Percentiles rank a stretch among this genome's conserved stretches.
Conservation (phyloP, 2,797 vertebrate genomes). For the Anguilla megastoma region DNA sequence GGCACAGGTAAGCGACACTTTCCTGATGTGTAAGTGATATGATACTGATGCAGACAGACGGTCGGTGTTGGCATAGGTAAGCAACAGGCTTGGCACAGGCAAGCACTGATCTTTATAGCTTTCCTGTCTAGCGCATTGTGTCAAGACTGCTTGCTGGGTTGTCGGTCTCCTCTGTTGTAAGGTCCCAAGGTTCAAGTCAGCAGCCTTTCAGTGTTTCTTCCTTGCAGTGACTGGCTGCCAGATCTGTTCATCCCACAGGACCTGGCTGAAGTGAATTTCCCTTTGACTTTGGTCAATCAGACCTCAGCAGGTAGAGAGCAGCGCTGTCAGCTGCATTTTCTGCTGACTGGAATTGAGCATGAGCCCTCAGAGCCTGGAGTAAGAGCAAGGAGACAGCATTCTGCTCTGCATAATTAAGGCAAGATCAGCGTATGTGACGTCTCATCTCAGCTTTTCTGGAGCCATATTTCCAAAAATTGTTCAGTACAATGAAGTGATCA, state of each 20-base stretch:
- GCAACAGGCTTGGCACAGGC: neutral
- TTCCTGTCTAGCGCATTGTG: neutral
- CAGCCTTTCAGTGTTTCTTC: neutral
- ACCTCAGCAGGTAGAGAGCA: neutral
- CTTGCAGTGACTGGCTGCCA: neutral
- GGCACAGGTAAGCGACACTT: neutral
- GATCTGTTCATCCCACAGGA: conserved; percentile 2
- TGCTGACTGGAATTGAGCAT: neutral
- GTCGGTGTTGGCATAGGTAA: neutral
- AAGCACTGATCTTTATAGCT: neutral
- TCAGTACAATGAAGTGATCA: neutral
- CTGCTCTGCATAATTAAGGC: neutral
- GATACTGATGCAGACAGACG: neutral
- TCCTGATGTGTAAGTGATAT: neutral
- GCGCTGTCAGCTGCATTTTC: neutral
- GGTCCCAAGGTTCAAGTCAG: neutral
- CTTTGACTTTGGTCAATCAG: neutral
- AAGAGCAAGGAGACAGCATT: neutral
- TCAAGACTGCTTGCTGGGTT: neutral
- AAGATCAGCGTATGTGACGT: neutral
- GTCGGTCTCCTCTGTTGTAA: neutral
- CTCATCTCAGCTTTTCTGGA: neutral
- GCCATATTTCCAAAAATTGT: neutral
- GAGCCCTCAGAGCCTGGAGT: neutral
- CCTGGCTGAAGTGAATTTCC: neutral